phyloP scores from a whole-genome alignment of 1,140 invertebrate genomes.

The Brachionus rotundiformis region DNA sequence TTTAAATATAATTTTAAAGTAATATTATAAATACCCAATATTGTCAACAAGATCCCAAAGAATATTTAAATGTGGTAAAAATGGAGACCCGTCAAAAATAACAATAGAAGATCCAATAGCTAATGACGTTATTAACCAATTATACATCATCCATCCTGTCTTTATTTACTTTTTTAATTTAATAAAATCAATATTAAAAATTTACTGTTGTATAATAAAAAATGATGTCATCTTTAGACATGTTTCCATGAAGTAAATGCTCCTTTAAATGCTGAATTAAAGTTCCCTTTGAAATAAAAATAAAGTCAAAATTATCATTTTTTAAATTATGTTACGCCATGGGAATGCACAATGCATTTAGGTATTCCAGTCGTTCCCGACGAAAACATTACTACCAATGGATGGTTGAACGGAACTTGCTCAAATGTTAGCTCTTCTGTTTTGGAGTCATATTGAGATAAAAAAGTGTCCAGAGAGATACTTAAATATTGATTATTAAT shows the following conservation, averaged over 20 bases:
- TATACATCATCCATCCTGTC: conserved; percentile 73
- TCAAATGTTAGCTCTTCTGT: conserved; percentile 62
- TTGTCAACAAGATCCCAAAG: conserved; percentile 68
- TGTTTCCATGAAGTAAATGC: conserved; percentile 67
- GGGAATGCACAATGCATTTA: conserved; percentile 70
- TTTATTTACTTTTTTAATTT: conserved; percentile 54
- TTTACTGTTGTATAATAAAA: conserved; percentile 69
- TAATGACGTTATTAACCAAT: conserved; percentile 66
- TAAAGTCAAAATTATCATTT: too few relatives aligned
- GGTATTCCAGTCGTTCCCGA: conserved; percentile 70
- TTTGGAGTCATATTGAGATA: conserved; percentile 55
- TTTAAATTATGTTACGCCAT: conserved; percentile 64
- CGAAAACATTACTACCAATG: conserved; percentile 70
- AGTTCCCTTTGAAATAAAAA: conserved; percentile 67
- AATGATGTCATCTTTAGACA: conserved; percentile 66
- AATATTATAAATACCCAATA: conserved; percentile 57
- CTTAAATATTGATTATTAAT: neutral
- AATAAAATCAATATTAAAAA: conserved; percentile 19
- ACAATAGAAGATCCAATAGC: conserved; percentile 67
- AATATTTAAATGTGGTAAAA: conserved; percentile 65
- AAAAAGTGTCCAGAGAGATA: conserved; percentile 55
- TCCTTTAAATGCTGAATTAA: conserved; percentile 69
- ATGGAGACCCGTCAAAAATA: conserved; percentile 69
- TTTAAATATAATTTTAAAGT: neutral
- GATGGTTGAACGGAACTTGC: conserved; percentile 70